Percentiles rank a stretch among this genome's conserved stretches.
phyloP scores from a whole-genome alignment of 2,113 vertebrate species.

The Numenius arquata region DNA sequence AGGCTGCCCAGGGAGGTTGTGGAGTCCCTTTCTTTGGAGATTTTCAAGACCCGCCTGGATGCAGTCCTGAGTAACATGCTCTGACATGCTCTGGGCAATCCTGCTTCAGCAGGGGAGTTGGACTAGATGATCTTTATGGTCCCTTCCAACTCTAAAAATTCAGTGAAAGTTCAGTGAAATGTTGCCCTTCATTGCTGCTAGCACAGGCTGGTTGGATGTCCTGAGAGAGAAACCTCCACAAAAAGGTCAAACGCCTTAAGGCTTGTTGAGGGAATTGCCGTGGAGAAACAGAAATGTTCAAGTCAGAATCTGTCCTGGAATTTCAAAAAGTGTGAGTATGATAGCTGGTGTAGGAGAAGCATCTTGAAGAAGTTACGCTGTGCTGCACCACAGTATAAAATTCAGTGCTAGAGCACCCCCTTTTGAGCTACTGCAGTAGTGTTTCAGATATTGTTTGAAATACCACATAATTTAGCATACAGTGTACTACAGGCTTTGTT shows the following conservation, averaged over 20 bases:
- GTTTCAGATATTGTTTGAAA: background rate
- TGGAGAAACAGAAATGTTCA: background rate
- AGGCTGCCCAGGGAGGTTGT: too few relatives aligned
- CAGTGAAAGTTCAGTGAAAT: too few relatives aligned
- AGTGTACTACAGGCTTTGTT: background rate
- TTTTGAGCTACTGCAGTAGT: background rate
- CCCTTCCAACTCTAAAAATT: too few relatives aligned
- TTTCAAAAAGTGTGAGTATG: background rate
- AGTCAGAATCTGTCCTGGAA: background rate
- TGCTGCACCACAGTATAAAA: background rate
- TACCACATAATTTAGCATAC: accelerated
- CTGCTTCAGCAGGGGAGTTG: too few relatives aligned
- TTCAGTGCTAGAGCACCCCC: background rate
- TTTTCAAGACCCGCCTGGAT: too few relatives aligned
- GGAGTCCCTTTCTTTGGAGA: too few relatives aligned
- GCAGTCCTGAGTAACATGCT: too few relatives aligned
- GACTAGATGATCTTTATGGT: too few relatives aligned
- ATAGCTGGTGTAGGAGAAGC: background rate
- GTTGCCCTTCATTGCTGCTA: background rate
- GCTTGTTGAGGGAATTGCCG: background rate
- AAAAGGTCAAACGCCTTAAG: background rate
- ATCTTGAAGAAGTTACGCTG: background rate
- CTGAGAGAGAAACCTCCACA: background rate
- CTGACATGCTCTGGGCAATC: too few relatives aligned
- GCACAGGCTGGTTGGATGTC: background rate